A percentile compares a stretch with the other conserved stretches of the same genome.
phyloP scores from a whole-genome alignment of 2,113 vertebrate genomes.

The Otis tarda region DNA sequence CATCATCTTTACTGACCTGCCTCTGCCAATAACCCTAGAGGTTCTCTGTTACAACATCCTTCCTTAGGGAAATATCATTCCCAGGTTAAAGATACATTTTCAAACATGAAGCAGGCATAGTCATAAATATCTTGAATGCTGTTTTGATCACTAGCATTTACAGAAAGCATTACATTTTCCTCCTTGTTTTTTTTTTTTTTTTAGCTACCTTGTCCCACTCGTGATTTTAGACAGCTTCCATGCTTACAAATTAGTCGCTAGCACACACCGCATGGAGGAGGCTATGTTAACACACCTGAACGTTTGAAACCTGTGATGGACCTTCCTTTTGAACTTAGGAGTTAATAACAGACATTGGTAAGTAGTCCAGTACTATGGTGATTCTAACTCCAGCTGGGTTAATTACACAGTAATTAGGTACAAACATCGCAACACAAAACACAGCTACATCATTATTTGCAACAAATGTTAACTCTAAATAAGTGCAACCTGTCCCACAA shows the following conservation, averaged over 20 bases:
- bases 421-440: conserved; percentile 95
- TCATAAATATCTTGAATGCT: not conserved
- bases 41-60: not conserved
- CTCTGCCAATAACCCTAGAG: not conserved
- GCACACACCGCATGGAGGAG: not conserved
- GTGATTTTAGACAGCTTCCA: conserved; percentile 1
- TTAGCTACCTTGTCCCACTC: not conserved
- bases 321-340: conserved; percentile 21
- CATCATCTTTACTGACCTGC: not conserved
- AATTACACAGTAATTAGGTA: conserved; percentile 81
- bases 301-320: not conserved
- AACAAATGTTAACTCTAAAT: conserved; percentile 98
- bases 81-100: not conserved
- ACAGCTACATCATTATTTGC: conserved; percentile 86
- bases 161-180: not conserved
- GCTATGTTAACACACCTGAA: not conserved
- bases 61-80: not conserved
- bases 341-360: conserved; percentile 58
- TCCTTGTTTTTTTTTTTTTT: not conserved
- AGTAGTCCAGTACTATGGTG: conserved; percentile 58
- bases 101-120: not conserved
- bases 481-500: conserved; percentile 88
- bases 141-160: not conserved
- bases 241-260: not conserved
- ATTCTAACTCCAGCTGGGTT: conserved; percentile 72